A percentile compares a stretch with the other conserved stretches of the same genome.
Evolutionary conservation across 2,888 invertebrate genomes (phyloP).

Genomic region (Drosophila mimetica): DNA sequence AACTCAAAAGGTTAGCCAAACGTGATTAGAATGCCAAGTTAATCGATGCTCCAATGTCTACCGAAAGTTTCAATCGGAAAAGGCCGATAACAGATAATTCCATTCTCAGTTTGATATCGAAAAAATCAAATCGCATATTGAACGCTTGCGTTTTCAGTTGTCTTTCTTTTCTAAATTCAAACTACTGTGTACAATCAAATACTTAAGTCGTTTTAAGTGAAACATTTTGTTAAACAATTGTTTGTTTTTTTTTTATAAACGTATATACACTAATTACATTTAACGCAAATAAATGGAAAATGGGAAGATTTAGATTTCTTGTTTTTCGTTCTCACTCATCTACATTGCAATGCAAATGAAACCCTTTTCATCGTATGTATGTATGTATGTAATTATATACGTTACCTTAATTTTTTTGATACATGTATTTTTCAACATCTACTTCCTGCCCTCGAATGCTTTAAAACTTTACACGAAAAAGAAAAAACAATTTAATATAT

Average conservation of each 20-base stretch:
- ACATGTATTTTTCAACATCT: constrained; percentile 79
- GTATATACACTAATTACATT: constrained; percentile 14
- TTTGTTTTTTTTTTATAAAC: constrained; percentile 18
- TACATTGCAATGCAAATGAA: constrained; percentile 59
- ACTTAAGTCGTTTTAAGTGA: constrained; percentile 49
- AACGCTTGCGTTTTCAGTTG: constrained; percentile 19
- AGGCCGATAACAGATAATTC: neutral
- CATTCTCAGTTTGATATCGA: constrained; percentile 1
- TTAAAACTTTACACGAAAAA: constrained; percentile 74
- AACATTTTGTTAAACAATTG: constrained; percentile 30
- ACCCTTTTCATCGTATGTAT: constrained; percentile 62
- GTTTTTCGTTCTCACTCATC: constrained; percentile 39
- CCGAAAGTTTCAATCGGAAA: neutral
- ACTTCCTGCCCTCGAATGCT: constrained; percentile 81
- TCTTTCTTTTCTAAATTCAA: constrained; percentile 4
- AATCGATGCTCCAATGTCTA: neutral
- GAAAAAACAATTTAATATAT: constrained; percentile 63
- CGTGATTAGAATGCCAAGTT: neutral
- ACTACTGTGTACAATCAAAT: constrained; percentile 67
- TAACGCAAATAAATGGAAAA: constrained; percentile 18
- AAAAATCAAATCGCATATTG: constrained; percentile 17
- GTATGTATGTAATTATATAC: constrained; percentile 49
- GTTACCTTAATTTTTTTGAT: constrained; percentile 74
- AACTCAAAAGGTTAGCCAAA: neutral
- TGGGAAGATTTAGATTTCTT: constrained; percentile 20